Evolutionary conservation across 2,113 vertebrate species (phyloP).

Genomic region (Accipiter cooperii): DNA sequence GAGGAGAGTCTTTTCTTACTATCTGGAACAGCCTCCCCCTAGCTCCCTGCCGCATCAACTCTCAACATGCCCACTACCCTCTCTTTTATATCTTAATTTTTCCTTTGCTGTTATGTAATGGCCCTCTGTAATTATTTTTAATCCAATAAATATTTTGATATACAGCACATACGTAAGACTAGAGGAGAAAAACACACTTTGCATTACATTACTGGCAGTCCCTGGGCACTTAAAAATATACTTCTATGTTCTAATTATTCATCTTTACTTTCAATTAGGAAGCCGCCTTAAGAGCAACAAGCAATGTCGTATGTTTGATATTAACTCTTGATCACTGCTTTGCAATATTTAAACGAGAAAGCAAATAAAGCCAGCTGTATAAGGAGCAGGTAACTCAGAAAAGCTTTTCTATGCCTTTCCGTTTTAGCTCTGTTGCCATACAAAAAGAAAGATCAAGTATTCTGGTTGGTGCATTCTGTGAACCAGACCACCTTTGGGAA

Average conservation of each 20-base stretch:
- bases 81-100: not conserved
- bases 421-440: not conserved
- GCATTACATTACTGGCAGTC: not conserved
- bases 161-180: not conserved
- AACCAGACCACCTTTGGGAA: not conserved
- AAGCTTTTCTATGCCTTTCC: not conserved
- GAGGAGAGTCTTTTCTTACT: not conserved
- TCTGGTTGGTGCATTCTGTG: not conserved
- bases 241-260: not conserved
- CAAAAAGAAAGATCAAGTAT: not conserved
- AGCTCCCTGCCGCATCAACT: fast-evolving
- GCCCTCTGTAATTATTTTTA: not conserved
- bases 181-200: not conserved
- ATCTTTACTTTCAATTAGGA: not conserved
- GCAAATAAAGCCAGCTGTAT: constrained; percentile 14
- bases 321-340: constrained; percentile 2
- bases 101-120: not conserved
- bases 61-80: not conserved
- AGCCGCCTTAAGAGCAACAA: not conserved
- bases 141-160: not conserved
- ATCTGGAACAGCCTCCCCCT: not conserved
- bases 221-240: not conserved
- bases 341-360: constrained; percentile 13
- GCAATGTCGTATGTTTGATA: not conserved
- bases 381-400: not conserved